Evolutionary conservation across 2,797 vertebrate species (phyloP).

Genomic region (Macroramphosus scolopax): DNA sequence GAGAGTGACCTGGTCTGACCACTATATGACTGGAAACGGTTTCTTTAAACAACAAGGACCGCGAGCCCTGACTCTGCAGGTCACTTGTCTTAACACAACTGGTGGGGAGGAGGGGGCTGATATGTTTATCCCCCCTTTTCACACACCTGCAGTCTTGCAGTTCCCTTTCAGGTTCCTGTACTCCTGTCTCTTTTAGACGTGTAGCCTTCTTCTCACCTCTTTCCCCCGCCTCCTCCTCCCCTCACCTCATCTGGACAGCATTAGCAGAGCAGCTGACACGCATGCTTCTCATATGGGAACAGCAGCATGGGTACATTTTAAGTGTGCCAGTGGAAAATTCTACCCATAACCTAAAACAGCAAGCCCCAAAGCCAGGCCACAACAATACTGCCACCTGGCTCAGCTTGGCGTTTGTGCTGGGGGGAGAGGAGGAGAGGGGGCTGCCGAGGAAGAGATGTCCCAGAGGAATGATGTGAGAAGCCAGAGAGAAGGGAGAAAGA

Average conservation of each 20-base stretch:
- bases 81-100: conserved; percentile 56
- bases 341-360: conserved; percentile 42
- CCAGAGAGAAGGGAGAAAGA: conserved; percentile 14
- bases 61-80: conserved; percentile 48
- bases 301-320: conserved; percentile 48
- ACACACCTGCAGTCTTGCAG: conserved; percentile 58
- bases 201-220: conserved; percentile 17
- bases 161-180: conserved; percentile 52
- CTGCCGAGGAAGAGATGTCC: conserved; percentile 19
- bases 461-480: conserved; percentile 31
- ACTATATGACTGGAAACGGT: conserved; percentile 51
- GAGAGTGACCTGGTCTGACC: conserved; percentile 62
- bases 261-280: conserved; percentile 69
- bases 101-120: background rate
- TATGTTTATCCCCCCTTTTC: conserved; percentile 16
- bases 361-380: conserved; percentile 35
- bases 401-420: conserved; percentile 12
- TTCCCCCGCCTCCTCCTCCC: conserved; percentile 38
- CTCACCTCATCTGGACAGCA: conserved; percentile 73
- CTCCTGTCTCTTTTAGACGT: conserved; percentile 44
- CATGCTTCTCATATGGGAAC: conserved; percentile 60
- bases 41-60: conserved; percentile 59
- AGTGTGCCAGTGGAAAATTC: conserved; percentile 72
- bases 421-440: background rate
- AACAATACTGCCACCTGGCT: conserved; percentile 63